Conservation (phyloP, 2,888 invertebrate species). For the Lampropteryx suffumata region DNA sequence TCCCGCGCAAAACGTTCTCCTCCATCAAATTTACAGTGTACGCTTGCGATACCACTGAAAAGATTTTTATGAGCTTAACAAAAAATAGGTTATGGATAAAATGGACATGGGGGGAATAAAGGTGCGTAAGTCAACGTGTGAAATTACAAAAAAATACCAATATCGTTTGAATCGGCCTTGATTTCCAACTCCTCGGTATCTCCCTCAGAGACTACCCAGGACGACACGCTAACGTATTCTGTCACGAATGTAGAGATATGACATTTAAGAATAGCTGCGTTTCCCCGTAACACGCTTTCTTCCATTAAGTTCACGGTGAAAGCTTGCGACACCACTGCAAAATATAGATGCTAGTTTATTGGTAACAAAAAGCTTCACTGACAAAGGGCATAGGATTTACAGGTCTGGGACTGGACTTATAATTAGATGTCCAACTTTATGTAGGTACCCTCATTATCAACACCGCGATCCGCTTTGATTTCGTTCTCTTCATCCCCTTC, state of each 20-base stretch:
- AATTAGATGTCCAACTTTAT: slow-evolving; percentile 21
- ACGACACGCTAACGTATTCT: slow-evolving; percentile 93
- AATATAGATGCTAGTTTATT: slow-evolving; percentile 24
- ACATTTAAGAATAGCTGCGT: slow-evolving; percentile 95
- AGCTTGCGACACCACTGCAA: slow-evolving; percentile 93
- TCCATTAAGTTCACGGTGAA: slow-evolving; percentile 96
- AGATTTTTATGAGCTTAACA: neutral
- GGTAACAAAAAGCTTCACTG: slow-evolving; percentile 4
- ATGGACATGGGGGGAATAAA: slow-evolving; percentile 30
- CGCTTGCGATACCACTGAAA: slow-evolving; percentile 94
- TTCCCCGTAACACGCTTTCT: slow-evolving; percentile 94
- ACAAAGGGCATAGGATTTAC: slow-evolving; percentile 13
- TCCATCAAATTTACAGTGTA: slow-evolving; percentile 96
- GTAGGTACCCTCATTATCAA: slow-evolving; percentile 65
- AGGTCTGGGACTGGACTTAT: slow-evolving; percentile 32
- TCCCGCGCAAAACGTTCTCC: slow-evolving; percentile 94
- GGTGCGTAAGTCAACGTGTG: slow-evolving; percentile 22
- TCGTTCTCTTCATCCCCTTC: slow-evolving; percentile 74
- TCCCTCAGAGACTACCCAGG: slow-evolving; percentile 92
- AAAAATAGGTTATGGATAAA: neutral
- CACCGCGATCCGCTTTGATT: slow-evolving; percentile 59
- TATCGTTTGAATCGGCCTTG: slow-evolving; percentile 64
- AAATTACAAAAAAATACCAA: slow-evolving; percentile 57
- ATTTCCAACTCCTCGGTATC: slow-evolving; percentile 74
- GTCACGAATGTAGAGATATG: slow-evolving; percentile 96